Conservation (phyloP, 1,140 invertebrate genomes). For the Arctopsyche grandis region DNA sequence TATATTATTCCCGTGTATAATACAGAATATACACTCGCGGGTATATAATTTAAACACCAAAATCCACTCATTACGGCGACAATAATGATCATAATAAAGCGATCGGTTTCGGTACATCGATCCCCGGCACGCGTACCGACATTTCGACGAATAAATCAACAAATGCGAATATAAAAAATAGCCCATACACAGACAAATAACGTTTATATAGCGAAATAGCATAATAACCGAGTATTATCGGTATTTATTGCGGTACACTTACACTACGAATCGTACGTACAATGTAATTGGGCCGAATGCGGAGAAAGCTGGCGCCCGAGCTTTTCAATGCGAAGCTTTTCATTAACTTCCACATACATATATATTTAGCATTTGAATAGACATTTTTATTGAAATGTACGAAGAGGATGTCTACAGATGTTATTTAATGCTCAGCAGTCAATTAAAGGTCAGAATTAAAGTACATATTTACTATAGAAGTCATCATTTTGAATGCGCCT, state of each 20-base stretch:
- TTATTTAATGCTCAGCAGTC: too few species aligned
- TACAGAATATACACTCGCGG: too few species aligned
- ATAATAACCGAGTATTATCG: constrained; percentile 14
- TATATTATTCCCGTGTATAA: too few species aligned
- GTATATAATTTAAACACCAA: neutral
- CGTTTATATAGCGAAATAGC: constrained; percentile 8
- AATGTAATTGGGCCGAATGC: neutral
- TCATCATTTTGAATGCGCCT: too few species aligned
- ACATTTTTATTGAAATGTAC: too few species aligned
- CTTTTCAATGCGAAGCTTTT: neutral
- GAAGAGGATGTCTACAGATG: too few species aligned
- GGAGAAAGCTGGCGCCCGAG: constrained; percentile 11
- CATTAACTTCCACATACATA: too few species aligned
- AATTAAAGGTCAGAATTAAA: too few species aligned
- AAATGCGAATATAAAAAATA: constrained; percentile 8
- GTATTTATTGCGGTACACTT: constrained; percentile 3
- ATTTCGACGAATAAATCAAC: constrained; percentile 19
- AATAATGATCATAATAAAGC: constrained; percentile 3
- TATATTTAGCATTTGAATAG: too few species aligned
- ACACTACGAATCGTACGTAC: neutral
- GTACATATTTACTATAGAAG: too few species aligned
- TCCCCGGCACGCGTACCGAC: neutral
- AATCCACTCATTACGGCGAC: neutral
- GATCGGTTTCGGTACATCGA: neutral
- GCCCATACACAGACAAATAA: neutral